Conservation (phyloP, 2,113 vertebrate species). For the Vulpes lagopus region DNA sequence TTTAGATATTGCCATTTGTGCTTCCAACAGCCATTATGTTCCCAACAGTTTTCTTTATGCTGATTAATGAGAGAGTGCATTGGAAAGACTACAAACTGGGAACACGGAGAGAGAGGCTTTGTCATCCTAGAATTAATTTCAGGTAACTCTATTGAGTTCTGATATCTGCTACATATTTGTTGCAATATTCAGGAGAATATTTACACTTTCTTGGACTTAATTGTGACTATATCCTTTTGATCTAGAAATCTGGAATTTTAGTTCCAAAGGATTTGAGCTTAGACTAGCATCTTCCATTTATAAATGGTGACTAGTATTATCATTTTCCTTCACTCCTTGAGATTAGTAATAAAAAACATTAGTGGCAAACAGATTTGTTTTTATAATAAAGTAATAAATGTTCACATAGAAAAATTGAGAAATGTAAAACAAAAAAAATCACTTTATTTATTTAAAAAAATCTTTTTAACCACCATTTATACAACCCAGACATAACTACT, state of each 20-base stretch:
- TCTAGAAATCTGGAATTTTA: slow-evolving; percentile 12
- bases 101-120: neutral
- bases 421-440: neutral
- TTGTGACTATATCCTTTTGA: neutral
- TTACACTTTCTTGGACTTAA: neutral
- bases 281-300: neutral
- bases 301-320: neutral
- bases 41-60: neutral
- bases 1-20: slow-evolving; percentile 15
- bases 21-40: neutral
- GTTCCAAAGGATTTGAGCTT: neutral
- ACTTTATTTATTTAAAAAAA: neutral
- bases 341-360: neutral
- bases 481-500: neutral
- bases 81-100: neutral
- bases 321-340: neutral
- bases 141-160: neutral
- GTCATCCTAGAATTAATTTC: neutral
- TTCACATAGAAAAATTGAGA: neutral
- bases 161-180: neutral
- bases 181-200: neutral
- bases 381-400: neutral
- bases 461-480: neutral
- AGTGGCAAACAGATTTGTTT: neutral
- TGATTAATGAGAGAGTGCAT: neutral